These are phyloP conservation scores for Lithophane ornitopus DNA, from an alignment of 2,888 invertebrate species.

Conservation along the genomic window DNA sequence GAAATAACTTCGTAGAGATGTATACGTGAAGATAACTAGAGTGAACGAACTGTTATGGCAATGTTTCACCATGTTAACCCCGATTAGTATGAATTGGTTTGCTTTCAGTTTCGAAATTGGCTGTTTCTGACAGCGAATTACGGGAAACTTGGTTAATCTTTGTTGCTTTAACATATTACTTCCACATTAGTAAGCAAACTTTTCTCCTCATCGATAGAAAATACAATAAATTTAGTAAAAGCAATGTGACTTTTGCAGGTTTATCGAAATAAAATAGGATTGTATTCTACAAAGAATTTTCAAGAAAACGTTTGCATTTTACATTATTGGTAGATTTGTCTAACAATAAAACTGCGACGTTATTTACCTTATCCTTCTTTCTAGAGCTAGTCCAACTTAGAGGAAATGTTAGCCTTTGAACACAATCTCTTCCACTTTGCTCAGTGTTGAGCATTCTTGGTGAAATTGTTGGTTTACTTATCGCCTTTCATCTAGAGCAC, in stretches of 20 bases:
- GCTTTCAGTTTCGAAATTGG: constrained; percentile 41
- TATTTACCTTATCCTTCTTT: not conserved
- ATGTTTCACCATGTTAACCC: constrained; percentile 39
- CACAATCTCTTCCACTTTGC: constrained; percentile 37
- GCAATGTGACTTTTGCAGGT: not conserved
- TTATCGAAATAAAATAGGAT: not conserved
- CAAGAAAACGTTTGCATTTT: not conserved
- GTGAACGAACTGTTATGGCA: constrained; percentile 55
- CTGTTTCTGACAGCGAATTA: constrained; percentile 10
- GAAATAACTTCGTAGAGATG: constrained; percentile 60
- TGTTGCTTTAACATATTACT: constrained; percentile 10
- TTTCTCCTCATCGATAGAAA: not conserved
- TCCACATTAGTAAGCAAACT: not conserved
- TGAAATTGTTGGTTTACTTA: constrained; percentile 40
- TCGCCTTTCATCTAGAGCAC: constrained; percentile 29
- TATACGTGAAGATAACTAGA: constrained; percentile 48
- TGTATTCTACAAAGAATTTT: not conserved
- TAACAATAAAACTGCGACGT: not conserved
- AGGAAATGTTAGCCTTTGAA: constrained; percentile 32
- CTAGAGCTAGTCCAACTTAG: constrained; percentile 7
- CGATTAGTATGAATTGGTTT: constrained; percentile 25
- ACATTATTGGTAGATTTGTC: not conserved
- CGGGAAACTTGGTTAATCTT: constrained; percentile 13
- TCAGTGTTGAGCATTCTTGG: constrained; percentile 30
- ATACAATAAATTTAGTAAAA: not conserved